These are phyloP conservation scores for Strigamia transsilvanica DNA, from an alignment of 2,888 invertebrate species.

Conservation along the genomic window DNA sequence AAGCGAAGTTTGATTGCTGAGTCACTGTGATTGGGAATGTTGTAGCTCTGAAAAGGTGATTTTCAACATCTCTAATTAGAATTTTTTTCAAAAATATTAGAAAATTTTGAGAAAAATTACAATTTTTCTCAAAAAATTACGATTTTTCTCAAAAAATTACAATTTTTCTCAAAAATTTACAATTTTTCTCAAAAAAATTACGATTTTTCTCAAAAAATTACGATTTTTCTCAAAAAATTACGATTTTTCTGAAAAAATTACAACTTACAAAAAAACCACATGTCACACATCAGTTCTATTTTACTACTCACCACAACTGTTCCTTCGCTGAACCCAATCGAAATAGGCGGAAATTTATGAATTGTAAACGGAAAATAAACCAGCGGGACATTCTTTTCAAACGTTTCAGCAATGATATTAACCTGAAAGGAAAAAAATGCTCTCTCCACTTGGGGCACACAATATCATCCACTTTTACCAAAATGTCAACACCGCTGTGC, in stretches of 20 bases:
- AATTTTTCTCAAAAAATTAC: no score
- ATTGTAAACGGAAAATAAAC: conserved; percentile 50
- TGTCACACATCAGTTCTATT: not conserved
- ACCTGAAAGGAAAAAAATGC: not conserved
- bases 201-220: no score
- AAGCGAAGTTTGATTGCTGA: not conserved
- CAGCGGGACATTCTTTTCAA: conserved; percentile 4
- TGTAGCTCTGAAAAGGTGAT: conserved; percentile 42
- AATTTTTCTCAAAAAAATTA: no score
- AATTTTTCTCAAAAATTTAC: no score
- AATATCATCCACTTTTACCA: not conserved
- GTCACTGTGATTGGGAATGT: conserved; percentile 33
- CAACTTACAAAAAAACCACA: no score
- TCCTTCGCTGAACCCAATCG: conserved; percentile 32
- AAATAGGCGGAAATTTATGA: not conserved
- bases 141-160: no score
- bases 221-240: no score
- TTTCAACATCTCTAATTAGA: not conserved
- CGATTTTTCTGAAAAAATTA: no score
- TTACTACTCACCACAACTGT: conserved; percentile 19
- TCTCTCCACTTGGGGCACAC: not conserved
- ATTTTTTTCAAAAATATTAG: no score
- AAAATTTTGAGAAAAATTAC: no score
- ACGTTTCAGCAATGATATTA: conserved; percentile 25
- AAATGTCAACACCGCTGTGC: conserved; percentile 35